Base-by-base conservation (phyloP, 2,888 invertebrate genomes). In the Dryobota labecula region DNA sequence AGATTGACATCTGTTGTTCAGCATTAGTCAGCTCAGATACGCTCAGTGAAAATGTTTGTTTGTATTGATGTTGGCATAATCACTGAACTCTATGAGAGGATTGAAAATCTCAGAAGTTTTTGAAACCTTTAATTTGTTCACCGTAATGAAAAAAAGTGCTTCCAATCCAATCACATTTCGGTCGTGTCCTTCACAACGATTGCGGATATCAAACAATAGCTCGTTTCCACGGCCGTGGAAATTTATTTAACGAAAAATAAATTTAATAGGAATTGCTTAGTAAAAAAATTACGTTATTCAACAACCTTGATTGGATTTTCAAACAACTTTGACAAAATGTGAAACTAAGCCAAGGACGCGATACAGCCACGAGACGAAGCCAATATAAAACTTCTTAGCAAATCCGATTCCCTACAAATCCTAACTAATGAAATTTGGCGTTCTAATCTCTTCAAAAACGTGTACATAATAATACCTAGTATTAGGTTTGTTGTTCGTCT, bases 341-440 rank as follows among this genome's bases (percentile, higher is more conserved):
- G 49, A 60, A 75, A 73, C 68, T 63, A 66, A 77, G 64, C 45
- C 78, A 84, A 70, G 82, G 78, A 73, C 73, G 67, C 61, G 53
- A 58, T 53, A 73, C 53, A 58, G 49, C 70, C 38, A 57, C 53
- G 57, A 73, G 64, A 57, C 60, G 84, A 84, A 84, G 82, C 82
- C 83, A 75, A 67, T 73, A 76, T 66, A 83, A 82, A 70, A 82
- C 78, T 81, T 84, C 70, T 69, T 71, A 63, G 57, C 15, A 53
- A 84, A 84, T 82, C 73, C 66, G 69, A 82, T 76, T 67, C 73
- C 58, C 33, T 76, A 72, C 61, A 84, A 84, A 84, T 73, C 75
- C 73, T 75, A 63, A 57, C 71, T 84, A 82, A 84, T 83, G 58
- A 82, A 81, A 81, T 83, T 76, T 76, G 30, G 20, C 58, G 36